A percentile compares a stretch with the other conserved stretches of the same genome.
Evolutionary conservation across 2,113 vertebrate genomes (phyloP).

Genomic region (Micronycteris hirsuta): DNA sequence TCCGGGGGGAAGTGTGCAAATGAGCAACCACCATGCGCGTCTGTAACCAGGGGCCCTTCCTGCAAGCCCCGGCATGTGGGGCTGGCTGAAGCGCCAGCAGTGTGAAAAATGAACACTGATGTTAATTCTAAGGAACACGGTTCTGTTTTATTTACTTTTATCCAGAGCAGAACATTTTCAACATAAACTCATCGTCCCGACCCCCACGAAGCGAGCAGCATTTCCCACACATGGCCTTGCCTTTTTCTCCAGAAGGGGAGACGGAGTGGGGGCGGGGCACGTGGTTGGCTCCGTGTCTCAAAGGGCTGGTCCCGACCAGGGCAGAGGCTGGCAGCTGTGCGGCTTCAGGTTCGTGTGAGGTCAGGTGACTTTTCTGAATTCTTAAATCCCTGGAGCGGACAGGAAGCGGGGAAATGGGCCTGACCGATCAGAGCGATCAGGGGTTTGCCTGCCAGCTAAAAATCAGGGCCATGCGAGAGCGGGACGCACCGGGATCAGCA

Average conservation of each 20-base stretch:
- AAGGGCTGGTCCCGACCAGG: neutral
- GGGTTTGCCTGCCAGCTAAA: neutral
- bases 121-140: constrained; percentile 14
- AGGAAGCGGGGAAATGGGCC: neutral
- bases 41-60: neutral
- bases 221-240: neutral
- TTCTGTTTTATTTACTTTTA: constrained; percentile 63
- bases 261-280: neutral
- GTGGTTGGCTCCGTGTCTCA: neutral
- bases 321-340: neutral
- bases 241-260: neutral
- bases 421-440: neutral
- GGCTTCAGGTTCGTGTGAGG: neutral
- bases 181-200: neutral
- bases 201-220: neutral
- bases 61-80: neutral
- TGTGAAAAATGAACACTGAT: constrained; percentile 69
- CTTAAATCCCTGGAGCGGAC: neutral
- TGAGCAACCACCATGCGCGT: too few species aligned
- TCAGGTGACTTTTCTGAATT: neutral
- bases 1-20: neutral
- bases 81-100: neutral
- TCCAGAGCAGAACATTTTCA: constrained; percentile 64
- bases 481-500: neutral
- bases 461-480: neutral